These are phyloP conservation scores for Microtus richardsoni DNA, from an alignment of 2,113 vertebrate species.

Conservation along the genomic window DNA sequence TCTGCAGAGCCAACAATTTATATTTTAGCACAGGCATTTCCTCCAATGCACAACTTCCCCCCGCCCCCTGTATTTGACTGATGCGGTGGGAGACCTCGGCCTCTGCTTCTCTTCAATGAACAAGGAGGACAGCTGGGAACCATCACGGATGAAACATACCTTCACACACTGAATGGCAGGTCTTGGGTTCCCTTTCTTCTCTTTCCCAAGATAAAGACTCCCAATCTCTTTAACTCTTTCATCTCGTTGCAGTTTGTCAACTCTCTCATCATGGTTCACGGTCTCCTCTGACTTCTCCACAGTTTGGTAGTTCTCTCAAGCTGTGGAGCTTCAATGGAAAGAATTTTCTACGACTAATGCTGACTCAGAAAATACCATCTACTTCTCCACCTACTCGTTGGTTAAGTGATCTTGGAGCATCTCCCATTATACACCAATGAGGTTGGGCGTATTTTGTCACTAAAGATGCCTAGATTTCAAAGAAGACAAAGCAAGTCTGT, in stretches of 20 bases:
- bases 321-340: constrained; percentile 33
- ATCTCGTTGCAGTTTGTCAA: constrained; percentile 37
- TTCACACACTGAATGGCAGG: constrained; percentile 51
- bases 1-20: background rate
- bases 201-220: constrained; percentile 62
- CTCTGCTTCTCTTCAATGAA: constrained; percentile 44
- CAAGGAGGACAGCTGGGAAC: constrained; percentile 57
- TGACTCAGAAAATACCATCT: constrained; percentile 40
- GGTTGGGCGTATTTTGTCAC: background rate
- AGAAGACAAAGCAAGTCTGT: background rate
- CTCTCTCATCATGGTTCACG: constrained; percentile 46
- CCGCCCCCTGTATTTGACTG: background rate
- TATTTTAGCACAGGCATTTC: background rate
- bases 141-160: constrained; percentile 23
- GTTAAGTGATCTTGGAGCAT: background rate
- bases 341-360: background rate
- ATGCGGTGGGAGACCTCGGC: background rate
- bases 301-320: constrained; percentile 57
- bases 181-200: constrained; percentile 67
- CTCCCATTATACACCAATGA: background rate
- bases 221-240: constrained; percentile 57
- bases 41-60: background rate
- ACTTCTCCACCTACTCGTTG: constrained; percentile 25
- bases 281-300: constrained; percentile 14
- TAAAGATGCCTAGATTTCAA: constrained; percentile 53